Conservation (phyloP, 2,888 invertebrate species). For the Heliothis peltigera region DNA sequence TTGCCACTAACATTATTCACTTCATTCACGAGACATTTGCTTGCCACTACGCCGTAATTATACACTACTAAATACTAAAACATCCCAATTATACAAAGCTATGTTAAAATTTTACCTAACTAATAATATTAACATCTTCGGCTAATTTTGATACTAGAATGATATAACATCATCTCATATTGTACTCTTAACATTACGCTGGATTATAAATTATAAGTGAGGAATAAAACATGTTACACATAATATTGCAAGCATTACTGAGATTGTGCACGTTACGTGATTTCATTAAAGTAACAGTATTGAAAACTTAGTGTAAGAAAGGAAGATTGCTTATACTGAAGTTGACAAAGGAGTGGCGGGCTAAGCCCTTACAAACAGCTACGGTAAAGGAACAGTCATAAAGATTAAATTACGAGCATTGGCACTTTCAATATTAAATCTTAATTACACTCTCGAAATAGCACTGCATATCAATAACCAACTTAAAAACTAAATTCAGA, state of each 20-base stretch:
- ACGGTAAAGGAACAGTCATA: slow-evolving; percentile 88
- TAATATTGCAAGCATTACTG: slow-evolving; percentile 90
- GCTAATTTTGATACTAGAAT: slow-evolving; percentile 91
- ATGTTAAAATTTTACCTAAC: slow-evolving; percentile 89
- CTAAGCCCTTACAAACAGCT: slow-evolving; percentile 72
- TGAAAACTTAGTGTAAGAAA: slow-evolving; percentile 77
- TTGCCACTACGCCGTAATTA: slow-evolving; percentile 85
- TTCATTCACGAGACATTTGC: slow-evolving; percentile 83
- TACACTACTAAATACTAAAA: slow-evolving; percentile 89
- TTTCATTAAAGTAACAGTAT: slow-evolving; percentile 76
- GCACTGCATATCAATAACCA: slow-evolving; percentile 90
- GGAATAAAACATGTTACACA: slow-evolving; percentile 84
- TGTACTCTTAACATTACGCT: slow-evolving; percentile 90
- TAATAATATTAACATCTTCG: slow-evolving; percentile 90
- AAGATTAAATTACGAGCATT: slow-evolving; percentile 90
- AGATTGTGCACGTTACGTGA: slow-evolving; percentile 89
- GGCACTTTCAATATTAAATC: slow-evolving; percentile 90
- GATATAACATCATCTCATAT: slow-evolving; percentile 90
- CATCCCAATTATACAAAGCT: slow-evolving; percentile 90
- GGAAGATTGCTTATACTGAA: slow-evolving; percentile 83
- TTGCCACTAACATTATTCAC: slow-evolving; percentile 85
- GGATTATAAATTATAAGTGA: slow-evolving; percentile 86
- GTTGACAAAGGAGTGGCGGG: slow-evolving; percentile 67
- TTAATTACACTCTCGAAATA: slow-evolving; percentile 89
- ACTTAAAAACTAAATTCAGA: slow-evolving; percentile 91